A percentile compares a stretch with the other conserved stretches of the same genome.
Evolutionary conservation across 2,888 invertebrate species (phyloP).

Genomic region (Hoplodrina ambigua): DNA sequence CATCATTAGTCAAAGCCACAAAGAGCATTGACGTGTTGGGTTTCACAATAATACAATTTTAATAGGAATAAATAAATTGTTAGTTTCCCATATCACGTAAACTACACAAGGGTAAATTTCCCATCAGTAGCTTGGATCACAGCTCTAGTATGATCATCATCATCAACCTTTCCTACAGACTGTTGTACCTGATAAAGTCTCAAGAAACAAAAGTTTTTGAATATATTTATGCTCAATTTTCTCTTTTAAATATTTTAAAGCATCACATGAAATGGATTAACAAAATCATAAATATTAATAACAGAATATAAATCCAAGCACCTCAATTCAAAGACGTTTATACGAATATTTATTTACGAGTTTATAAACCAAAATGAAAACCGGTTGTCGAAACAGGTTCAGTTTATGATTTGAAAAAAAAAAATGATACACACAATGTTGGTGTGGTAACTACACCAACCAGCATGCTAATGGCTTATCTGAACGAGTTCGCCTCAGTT

Average conservation of each 20-base stretch:
- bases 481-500: conserved; percentile 9
- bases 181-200: not conserved
- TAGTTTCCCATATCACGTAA: conserved; percentile 1
- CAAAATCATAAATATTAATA: conserved; percentile 12
- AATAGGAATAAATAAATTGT: conserved; percentile 33
- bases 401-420: conserved; percentile 35
- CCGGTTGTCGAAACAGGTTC: conserved; percentile 40
- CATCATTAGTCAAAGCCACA: conserved; percentile 51
- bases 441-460: conserved; percentile 15
- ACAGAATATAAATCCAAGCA: conserved; percentile 26
- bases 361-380: conserved; percentile 24
- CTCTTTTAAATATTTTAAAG: not conserved
- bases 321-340: conserved; percentile 17
- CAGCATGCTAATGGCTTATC: conserved; percentile 6
- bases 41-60: conserved; percentile 46
- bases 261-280: not conserved
- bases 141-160: not conserved
- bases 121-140: not conserved
- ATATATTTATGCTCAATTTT: not conserved
- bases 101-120: not conserved
- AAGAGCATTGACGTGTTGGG: conserved; percentile 41
- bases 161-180: not conserved
- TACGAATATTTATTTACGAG: conserved; percentile 26
- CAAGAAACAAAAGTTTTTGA: not conserved
- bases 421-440: conserved; percentile 18